Base-by-base conservation (phyloP, 1,140 invertebrate species). In the Pseudomyrmex dendroicus region DNA sequence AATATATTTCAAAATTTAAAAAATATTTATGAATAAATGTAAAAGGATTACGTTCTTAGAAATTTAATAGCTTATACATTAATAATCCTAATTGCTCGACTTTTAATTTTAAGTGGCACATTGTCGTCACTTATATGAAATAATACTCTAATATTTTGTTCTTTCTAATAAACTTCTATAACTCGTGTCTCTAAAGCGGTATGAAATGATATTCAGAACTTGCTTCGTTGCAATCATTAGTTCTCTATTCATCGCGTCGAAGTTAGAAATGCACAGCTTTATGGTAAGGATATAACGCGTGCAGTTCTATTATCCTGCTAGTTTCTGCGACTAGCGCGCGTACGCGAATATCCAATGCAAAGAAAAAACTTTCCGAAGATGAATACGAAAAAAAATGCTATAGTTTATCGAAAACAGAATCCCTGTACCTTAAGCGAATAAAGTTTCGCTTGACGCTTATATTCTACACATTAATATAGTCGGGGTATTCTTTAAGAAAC, bases 211-310 rank as follows among this genome's bases (percentile, higher is more conserved):
- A 83, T 76, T 83, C 72, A 78, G 44, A 66, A 83, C 73, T 72
- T 61, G 76, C 66, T 80, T 72, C 66, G 54, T 80, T 80, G 76
- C 64, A 72, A 80, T 80, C 66, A 72, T 80, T 72, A 80, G 76
- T 59, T 54, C 15, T 70, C 76, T 59, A 80, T 80, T 80, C 66
- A 80, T 9, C 54, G 54, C 20, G 66, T n/a, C 12, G 15, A 15
- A 72, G 54, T 72, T 80, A 80, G 82, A 83, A 77, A 59, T 78
- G 66, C n/a, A 50, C 61, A 15, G 44, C 22, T 15, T 66, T 74
- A 64, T 64, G 80, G 20, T 74, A 66, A 83, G 56, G 73, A 54
- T 66, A 64, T 83, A 83, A 83, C 73, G 73, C 59, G 54, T 5
- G 35, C 35, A 7, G 35, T 77, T 77, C 82, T 66, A 66, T 83